These are phyloP conservation scores for Euplagia quadripunctaria DNA, from an alignment of 2,888 invertebrate genomes.

Conservation along the genomic window DNA sequence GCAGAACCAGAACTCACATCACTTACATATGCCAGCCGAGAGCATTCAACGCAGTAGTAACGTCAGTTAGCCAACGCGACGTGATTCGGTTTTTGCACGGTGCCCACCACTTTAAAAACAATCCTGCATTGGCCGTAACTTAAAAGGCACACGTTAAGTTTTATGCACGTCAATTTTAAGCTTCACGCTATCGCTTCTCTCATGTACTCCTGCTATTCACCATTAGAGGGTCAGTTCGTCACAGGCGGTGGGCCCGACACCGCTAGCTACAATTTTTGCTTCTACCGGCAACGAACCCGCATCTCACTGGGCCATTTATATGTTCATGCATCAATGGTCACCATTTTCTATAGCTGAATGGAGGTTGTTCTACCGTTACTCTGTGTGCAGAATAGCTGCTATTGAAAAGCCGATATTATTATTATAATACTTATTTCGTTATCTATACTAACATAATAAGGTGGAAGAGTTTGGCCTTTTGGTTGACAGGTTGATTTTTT, in stretches of 20 bases:
- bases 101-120: too few species aligned
- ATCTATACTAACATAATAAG: background rate
- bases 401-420: background rate
- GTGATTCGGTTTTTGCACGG: too few species aligned
- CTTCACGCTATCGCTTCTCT: background rate
- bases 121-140: too few species aligned
- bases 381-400: conserved; percentile 11
- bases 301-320: conserved; percentile 53
- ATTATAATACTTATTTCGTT: background rate
- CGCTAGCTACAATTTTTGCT: conserved; percentile 68
- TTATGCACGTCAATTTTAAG: too few species aligned
- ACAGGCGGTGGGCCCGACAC: conserved; percentile 65
- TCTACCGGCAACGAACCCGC: conserved; percentile 54
- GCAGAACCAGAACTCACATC: too few species aligned
- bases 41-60: too few species aligned
- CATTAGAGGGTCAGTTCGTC: conserved; percentile 63
- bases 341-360: conserved; percentile 34
- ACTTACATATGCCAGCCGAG: too few species aligned
- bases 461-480: too few species aligned
- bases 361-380: conserved; percentile 27
- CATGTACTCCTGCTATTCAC: conserved; percentile 30
- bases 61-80: too few species aligned
- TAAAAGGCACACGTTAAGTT: too few species aligned
- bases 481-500: too few species aligned
- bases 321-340: conserved; percentile 47